These are phyloP conservation scores for Drosophila arawakana DNA, from an alignment of 1,140 invertebrate species.

Conservation along the genomic window DNA sequence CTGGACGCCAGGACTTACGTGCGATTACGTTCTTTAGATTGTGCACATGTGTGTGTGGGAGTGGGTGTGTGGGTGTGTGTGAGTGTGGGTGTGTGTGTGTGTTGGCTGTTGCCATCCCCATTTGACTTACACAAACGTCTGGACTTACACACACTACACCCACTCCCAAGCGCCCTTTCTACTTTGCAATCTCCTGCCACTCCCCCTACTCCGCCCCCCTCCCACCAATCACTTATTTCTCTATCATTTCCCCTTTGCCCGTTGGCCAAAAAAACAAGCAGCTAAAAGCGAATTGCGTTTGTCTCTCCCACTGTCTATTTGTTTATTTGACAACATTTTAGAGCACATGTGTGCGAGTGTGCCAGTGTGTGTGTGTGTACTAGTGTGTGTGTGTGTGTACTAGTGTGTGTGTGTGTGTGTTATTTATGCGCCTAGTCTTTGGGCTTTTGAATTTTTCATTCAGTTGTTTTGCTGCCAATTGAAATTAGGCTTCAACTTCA, in stretches of 20 bases:
- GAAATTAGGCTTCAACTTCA: constrained; percentile 28
- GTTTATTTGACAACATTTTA: constrained; percentile 79
- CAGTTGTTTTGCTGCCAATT: constrained; percentile 19
- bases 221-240: constrained; percentile 32
- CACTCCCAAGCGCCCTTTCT: not conserved
- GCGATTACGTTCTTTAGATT: constrained; percentile 76
- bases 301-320: constrained; percentile 62
- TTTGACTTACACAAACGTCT: constrained; percentile 71
- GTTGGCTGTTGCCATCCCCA: constrained; percentile 52
- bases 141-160: no score
- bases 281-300: constrained; percentile 58
- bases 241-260: constrained; percentile 29
- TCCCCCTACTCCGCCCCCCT: not conserved
- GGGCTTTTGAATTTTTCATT: constrained; percentile 35
- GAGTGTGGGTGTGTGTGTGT: constrained; percentile 9
- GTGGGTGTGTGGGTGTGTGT: constrained; percentile 19
- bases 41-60: constrained; percentile 24
- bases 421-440: constrained; percentile 56
- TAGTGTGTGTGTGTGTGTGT: constrained; percentile 48
- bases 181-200: not conserved
- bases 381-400: constrained; percentile 26
- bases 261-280: constrained; percentile 58
- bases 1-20: constrained; percentile 79
- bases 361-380: constrained; percentile 23
- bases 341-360: constrained; percentile 36